Evolutionary conservation across 2,113 vertebrate species (phyloP), one percentile per base, ranked within the genome.

Genomic region (Cinclus cinclus): DNA sequence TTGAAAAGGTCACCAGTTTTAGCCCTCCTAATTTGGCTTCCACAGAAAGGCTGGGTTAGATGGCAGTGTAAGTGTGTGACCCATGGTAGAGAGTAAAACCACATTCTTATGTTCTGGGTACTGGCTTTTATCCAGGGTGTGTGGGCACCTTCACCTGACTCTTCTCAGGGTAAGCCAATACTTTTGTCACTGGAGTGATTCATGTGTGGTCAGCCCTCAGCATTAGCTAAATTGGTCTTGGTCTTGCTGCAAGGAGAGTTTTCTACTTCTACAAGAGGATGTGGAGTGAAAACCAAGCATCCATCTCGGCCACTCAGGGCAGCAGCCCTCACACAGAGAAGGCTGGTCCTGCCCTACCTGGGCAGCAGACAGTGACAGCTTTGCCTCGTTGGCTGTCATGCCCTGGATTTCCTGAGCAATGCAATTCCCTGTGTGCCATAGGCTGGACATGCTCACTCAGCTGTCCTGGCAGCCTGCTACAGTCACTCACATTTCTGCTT

Each of bases 401-500:
- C 55, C 50, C 52, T 31, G 49, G 69, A 23, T 78, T 49, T 84
- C 52, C 69, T 23, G 35, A 18, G 59, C 76, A 50, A 17, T 59
- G 59, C 0, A 0, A n/a, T 31, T 50, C 33, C 44, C 59, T 12
- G n/a, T 8, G 69, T 9, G 2, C 70, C 4, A 0, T 0, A 20
- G 27, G 49, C 75, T 83, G 87, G 78, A 42, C 31, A 3, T 2
- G 58, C 31, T 81, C 50, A 4, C 52, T 69, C 1, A 21, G 49
- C 63, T 59, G 67, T 50, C 23, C 70, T 62, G 67, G 65, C 49
- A 50, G 15, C 9, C 77, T 78, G 60, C 41, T 16, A 4, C 1
- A 35, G 79, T 21, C 37, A 20, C 49, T 58, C 2, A 1, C 1
- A 2, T 31, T 60, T 60, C 58, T 68, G 60, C 64, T 74, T 33